Evolutionary conservation across 2,797 vertebrate genomes (phyloP), one percentile per base, ranked within the genome.

Genomic region (Lateolabrax maculatus): DNA sequence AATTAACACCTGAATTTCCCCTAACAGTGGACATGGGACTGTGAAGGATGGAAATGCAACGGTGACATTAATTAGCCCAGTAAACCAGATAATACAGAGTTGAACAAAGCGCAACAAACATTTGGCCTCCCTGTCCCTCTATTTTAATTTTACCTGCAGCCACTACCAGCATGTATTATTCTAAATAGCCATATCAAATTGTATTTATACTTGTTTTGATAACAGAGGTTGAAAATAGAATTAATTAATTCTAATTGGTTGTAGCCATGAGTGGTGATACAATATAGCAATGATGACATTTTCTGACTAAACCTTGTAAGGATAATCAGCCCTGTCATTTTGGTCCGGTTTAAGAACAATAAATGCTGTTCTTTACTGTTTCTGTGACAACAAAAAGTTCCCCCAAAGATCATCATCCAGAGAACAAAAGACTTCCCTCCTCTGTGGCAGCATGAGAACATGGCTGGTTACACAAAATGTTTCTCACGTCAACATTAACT

Each of bases 1-100:
- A 87, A 83, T 89, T 80, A 87, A 90, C 79, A 84, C 84, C 73
- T 66, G 39, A 62, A 58, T 72, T 79, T 72, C 23, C 0, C 71
- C 34, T 46, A 37, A 63, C 55, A 62, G 65, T 56, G 58, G 23
- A 49, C 29, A 56, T 29, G 31, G 41, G 43, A 58, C 71, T 23
- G 18, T 77, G 71, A 68, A 66, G 34, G 41, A 76, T 80, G 61
- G 72, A 81, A 87, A 75, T 15, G 16, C n/a, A 64, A 43, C 16
- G 11, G 6, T 78, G 57, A 84, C 64, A 76, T 65, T 53, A 81
- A 84, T 82, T 74, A 81, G 55, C 64, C 44, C 49, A 4, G 11
- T 58, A 41, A 71, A 39, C 58, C 71, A 29, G 48, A 79, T 51
- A 41, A 84, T 57, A 27, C 5, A 3, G 19, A 66, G 69, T 8